Base-by-base conservation (phyloP, 2,113 vertebrate species). In the Nerophis lumbriciformis region DNA sequence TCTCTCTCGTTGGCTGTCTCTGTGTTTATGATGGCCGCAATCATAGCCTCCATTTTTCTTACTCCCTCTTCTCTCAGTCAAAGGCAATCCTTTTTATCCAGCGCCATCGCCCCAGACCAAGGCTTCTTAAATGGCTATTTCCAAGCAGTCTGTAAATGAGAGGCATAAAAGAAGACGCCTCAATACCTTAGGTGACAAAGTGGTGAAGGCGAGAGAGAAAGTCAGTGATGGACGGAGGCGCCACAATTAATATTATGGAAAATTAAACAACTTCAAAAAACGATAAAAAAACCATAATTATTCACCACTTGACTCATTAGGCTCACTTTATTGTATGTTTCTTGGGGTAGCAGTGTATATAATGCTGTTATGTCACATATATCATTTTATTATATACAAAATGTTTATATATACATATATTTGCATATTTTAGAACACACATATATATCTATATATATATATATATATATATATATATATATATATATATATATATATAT, bases 81-180 rank as follows among this genome's bases (percentile, higher is more conserved):
- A 81, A 67, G 72, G 67, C 82, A 82, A 83, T 84, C 72, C 74
- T 79, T 85, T 84, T 80, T 69, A 81, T 76, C 78, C 70, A 64
- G 58, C 44, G 73, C 75, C 75, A 82, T 86, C 77, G 80, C 69
- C 66, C 48, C 60, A 48, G 77, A 81, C 73, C 83, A 79, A 83
- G 79, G 78, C 85, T 76, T 82, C 85, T 86, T 63, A 79, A 28
- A 78, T 19, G 39, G 70, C 81, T 76, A 80, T 81, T 85, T 82
- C 71, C 70, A 83, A 80, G 78, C 78, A 73, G 71, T 70, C 60
- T 44, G 59, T 83, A 80, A 88, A 88, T 85, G 83, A 85, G 76
- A 75, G 78, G 66, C 73, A 86, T 88, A 86, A 82, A 80, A 85
- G 61, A 56, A 76, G 82, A 86, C 75, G 67, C 75, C 81, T 78